Conservation (phyloP, 2,797 vertebrate genomes). For the Sebastes steindachneri region DNA sequence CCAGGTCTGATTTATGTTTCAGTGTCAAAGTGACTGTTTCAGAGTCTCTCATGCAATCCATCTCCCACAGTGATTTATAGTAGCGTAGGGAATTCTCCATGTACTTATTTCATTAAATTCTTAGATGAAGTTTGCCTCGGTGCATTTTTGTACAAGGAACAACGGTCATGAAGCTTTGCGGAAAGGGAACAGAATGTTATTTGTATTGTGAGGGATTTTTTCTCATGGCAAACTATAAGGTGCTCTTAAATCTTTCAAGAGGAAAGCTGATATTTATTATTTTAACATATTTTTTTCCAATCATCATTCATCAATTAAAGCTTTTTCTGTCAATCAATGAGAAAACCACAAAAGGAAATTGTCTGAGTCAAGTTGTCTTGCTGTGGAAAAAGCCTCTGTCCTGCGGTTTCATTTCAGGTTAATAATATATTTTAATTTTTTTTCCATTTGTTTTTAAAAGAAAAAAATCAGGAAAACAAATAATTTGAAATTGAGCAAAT, state of each 20-base stretch:
- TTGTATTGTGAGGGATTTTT: conserved; percentile 31
- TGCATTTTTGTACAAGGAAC: conserved; percentile 65
- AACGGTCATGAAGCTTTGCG: conserved; percentile 45
- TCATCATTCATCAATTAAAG: neutral
- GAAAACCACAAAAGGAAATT: neutral
- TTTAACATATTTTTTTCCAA: neutral
- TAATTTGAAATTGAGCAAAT: neutral
- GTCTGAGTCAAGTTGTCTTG: neutral
- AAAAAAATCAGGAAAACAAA: neutral
- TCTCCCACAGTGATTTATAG: conserved; percentile 55
- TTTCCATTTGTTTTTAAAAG: neutral
- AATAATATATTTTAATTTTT: neutral
- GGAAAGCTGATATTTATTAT: conserved; percentile 21
- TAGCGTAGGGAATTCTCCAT: conserved; percentile 59
- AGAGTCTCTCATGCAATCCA: conserved; percentile 52
- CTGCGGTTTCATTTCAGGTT: neutral
- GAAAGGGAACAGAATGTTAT: conserved; percentile 57
- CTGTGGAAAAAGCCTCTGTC: neutral
- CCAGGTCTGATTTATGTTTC: conserved; percentile 58
- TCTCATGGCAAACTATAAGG: conserved; percentile 47
- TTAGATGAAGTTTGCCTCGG: conserved; percentile 61
- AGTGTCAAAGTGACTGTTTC: conserved; percentile 60
- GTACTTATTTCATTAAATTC: conserved; percentile 65
- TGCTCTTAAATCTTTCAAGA: conserved; percentile 54
- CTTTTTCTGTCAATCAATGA: conserved; percentile 3